A percentile compares a stretch with the other conserved stretches of the same genome.
Evolutionary conservation across 2,113 vertebrate genomes (phyloP).

Genomic region (Fregetta grallaria): DNA sequence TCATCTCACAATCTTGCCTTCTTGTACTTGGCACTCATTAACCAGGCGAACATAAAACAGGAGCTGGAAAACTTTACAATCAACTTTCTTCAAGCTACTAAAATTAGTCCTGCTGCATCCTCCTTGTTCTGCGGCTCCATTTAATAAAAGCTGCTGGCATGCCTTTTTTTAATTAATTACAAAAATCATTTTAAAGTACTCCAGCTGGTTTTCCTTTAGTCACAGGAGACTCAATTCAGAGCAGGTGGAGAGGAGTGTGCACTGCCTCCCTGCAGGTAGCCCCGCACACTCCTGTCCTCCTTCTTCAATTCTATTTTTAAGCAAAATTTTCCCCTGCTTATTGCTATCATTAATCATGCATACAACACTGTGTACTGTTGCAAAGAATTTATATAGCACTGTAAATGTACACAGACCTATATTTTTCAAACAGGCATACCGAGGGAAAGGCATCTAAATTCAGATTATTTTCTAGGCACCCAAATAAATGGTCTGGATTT

Average conservation of each 20-base stretch:
- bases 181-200: background rate
- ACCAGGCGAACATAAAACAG: background rate
- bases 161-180: slow-evolving; percentile 3
- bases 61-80: background rate
- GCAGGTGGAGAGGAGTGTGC: background rate
- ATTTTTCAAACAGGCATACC: background rate
- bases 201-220: background rate
- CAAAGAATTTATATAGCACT: background rate
- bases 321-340: background rate
- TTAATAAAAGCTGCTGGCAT: slow-evolving; percentile 19
- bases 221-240: background rate
- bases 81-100: slow-evolving; percentile 43
- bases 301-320: slow-evolving; percentile 28
- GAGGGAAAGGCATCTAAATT: slow-evolving; percentile 5
- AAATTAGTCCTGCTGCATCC: slow-evolving; percentile 30
- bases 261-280: background rate
- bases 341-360: slow-evolving; percentile 43
- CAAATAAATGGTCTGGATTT: background rate
- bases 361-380: background rate
- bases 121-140: background rate
- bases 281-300: background rate
- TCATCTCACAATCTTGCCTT: background rate
- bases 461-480: slow-evolving; percentile 6
- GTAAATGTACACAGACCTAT: background rate
- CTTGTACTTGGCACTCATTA: background rate